Percentiles rank a stretch among this genome's conserved stretches.
These are phyloP conservation scores for Pampusana beccarii DNA, from an alignment of 2,113 vertebrate genomes.

Conservation along the genomic window DNA sequence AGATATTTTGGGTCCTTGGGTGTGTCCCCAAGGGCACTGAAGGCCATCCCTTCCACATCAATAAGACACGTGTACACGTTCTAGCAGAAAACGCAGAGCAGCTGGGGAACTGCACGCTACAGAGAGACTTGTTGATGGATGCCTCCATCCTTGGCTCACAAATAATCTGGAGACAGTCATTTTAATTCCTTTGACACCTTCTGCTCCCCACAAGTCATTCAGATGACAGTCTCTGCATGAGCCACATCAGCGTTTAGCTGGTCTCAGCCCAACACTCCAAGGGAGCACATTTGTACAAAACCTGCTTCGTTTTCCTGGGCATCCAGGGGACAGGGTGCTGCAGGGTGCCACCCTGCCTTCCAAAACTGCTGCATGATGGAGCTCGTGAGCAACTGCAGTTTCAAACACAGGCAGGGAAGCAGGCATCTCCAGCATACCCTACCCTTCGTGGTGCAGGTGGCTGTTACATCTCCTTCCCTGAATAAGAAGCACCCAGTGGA, in stretches of 20 bases:
- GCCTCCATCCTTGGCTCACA: neutral
- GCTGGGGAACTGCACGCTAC: neutral
- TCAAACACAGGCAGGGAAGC: neutral
- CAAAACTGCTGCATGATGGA: neutral
- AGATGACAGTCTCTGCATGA: neutral
- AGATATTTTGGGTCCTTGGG: neutral
- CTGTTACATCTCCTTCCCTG: neutral
- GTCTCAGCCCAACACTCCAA: neutral
- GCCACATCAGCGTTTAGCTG: neutral
- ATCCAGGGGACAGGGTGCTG: accelerated
- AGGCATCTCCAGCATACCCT: neutral
- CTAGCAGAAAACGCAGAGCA: neutral
- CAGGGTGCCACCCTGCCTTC: neutral
- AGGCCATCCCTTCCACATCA: accelerated
- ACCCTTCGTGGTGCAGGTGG: accelerated
- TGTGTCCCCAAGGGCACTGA: neutral
- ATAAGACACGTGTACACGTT: neutral
- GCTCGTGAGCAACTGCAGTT: neutral
- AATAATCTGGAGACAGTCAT: neutral
- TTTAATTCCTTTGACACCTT: conserved; percentile 33
- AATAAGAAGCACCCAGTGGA: neutral
- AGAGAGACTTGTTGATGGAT: neutral
- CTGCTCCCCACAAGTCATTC: neutral
- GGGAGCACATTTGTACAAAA: neutral
- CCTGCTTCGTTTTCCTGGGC: neutral